Conservation (phyloP, 2,797 vertebrate genomes). For the Botia almorhae region DNA sequence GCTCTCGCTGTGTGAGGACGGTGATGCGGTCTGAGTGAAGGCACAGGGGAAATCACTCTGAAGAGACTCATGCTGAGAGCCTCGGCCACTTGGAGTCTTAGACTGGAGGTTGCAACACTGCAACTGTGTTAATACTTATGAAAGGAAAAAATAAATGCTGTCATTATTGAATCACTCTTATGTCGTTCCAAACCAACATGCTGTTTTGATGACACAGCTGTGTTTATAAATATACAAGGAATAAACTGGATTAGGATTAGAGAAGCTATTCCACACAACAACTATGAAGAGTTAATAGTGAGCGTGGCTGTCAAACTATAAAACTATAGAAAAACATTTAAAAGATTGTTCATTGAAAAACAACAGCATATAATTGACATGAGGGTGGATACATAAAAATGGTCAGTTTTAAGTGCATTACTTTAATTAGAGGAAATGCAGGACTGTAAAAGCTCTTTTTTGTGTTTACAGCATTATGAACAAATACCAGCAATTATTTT, state of each 20-base stretch:
- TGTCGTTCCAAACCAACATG: not conserved
- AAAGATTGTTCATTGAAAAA: not conserved
- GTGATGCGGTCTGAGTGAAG: slow-evolving; percentile 84
- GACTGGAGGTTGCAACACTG: not conserved
- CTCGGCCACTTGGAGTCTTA: not conserved
- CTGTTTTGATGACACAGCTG: not conserved
- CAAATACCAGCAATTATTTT: slow-evolving; percentile 22
- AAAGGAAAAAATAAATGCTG: not conserved
- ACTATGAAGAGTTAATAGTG: not conserved
- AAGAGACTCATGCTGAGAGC: not conserved
- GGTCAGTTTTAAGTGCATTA: not conserved
- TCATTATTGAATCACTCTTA: not conserved
- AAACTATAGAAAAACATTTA: not conserved
- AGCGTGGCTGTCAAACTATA: not conserved
- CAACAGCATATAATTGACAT: not conserved
- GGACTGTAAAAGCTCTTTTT: not conserved
- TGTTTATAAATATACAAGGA: not conserved
- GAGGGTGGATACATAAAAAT: not conserved
- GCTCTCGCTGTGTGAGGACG: slow-evolving; percentile 85
- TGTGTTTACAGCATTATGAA: not conserved
- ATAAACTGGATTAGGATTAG: no score
- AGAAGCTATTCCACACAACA: not conserved
- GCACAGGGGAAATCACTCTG: not conserved
- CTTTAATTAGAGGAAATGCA: not conserved
- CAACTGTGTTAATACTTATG: not conserved